Evolutionary conservation across 2,113 vertebrate species (phyloP).

Genomic region (Sylvilagus bachmani): DNA sequence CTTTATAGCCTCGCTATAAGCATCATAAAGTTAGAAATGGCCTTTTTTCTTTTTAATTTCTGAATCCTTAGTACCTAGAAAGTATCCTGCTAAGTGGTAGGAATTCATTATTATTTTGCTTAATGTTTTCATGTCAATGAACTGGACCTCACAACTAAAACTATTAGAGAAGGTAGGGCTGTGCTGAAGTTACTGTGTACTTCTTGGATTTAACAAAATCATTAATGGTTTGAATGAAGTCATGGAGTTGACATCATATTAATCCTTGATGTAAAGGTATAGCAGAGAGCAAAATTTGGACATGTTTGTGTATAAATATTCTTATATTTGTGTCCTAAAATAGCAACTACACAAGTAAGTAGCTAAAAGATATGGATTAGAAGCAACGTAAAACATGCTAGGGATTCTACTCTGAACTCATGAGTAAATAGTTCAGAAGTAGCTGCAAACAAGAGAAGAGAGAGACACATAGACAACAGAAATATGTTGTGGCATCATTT

Average conservation of each 20-base stretch:
- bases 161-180: neutral
- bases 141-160: neutral
- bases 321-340: neutral
- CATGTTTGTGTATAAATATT: neutral
- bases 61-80: neutral
- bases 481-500: neutral
- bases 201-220: neutral
- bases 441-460: neutral
- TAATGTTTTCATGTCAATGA: neutral
- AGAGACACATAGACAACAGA: neutral
- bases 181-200: neutral
- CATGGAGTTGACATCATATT: neutral
- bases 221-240: constrained; percentile 18
- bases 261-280: neutral
- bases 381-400: neutral
- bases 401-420: neutral
- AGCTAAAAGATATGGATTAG: neutral
- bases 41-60: neutral
- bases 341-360: neutral
- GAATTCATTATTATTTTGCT: neutral
- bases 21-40: neutral
- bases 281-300: neutral
- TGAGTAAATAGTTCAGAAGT: neutral
- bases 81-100: neutral
- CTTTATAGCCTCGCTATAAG: neutral